phyloP scores from a whole-genome alignment of 2,888 invertebrate genomes.

The Drosophila differens region DNA sequence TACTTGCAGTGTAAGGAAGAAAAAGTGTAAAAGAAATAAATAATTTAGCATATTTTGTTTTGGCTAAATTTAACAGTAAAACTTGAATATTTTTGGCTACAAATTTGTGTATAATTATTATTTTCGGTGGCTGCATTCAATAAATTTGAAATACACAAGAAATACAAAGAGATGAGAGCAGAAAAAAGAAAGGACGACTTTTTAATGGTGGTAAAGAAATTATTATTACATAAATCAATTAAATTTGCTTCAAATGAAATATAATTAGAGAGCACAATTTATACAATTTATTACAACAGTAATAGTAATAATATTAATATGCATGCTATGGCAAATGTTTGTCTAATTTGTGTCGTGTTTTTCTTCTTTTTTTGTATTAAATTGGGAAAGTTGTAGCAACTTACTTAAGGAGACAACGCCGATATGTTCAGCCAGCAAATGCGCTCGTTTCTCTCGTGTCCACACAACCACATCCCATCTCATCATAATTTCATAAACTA shows the following conservation, averaged over 20 bases:
- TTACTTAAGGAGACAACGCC: slow-evolving; percentile 73
- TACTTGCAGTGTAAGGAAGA: no score
- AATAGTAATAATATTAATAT: slow-evolving; percentile 16
- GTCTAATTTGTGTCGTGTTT: neutral
- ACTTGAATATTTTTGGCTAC: no score
- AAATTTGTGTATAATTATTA: no score
- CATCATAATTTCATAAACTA: slow-evolving; percentile 17
- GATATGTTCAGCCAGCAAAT: slow-evolving; percentile 82
- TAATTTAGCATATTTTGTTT: no score
- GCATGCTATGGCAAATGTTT: slow-evolving; percentile 26
- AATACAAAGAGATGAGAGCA: no score
- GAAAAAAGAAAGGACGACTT: no score
- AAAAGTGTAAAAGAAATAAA: no score
- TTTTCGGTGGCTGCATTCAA: no score
- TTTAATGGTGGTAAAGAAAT: neutral
- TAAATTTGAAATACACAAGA: no score
- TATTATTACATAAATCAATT: neutral
- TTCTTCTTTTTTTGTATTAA: slow-evolving; percentile 2
- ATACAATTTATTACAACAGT: slow-evolving; percentile 36
- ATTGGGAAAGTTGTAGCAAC: slow-evolving; percentile 7
- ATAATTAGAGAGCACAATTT: slow-evolving; percentile 47
- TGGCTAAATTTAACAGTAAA: no score
- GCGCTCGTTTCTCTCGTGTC: slow-evolving; percentile 76
- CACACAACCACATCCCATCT: neutral
- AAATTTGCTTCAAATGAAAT: slow-evolving; percentile 12